A percentile compares a stretch with the other conserved stretches of the same genome.
Evolutionary conservation across 2,888 invertebrate genomes (phyloP).

Genomic region (Drosophila aldrichi): DNA sequence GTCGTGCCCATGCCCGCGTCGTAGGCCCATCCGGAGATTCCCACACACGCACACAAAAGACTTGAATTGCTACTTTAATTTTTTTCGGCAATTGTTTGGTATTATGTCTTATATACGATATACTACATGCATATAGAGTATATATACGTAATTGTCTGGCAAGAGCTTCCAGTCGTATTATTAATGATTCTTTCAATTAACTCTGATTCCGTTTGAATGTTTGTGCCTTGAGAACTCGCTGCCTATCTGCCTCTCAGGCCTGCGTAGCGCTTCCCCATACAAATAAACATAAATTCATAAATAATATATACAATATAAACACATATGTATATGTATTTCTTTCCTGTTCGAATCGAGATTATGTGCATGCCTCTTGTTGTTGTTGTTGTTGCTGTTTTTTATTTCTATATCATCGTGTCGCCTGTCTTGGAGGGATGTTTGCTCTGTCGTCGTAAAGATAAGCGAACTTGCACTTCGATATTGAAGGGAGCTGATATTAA

Average conservation of each 20-base stretch:
- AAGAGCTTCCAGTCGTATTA: conserved; percentile 57
- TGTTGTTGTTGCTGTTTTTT: conserved; percentile 1
- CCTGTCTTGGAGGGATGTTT: conserved; percentile 27
- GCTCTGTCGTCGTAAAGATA: conserved; percentile 25
- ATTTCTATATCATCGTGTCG: conserved; percentile 2
- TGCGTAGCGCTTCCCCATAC: conserved; percentile 37
- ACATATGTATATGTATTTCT: conserved; percentile 22
- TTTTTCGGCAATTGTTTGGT: conserved; percentile 72
- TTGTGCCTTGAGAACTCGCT: conserved; percentile 70
- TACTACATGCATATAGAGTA: background rate
- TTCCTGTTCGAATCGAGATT: conserved; percentile 24
- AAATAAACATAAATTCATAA: conserved; percentile 34
- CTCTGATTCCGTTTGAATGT: conserved; percentile 69
- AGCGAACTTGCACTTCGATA: conserved; percentile 6
- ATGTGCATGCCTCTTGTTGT: background rate
- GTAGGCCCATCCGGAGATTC: conserved; percentile 21
- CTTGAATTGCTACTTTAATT: conserved; percentile 54
- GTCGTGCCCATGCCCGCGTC: conserved; percentile 81
- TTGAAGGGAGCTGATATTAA: conserved; percentile 7
- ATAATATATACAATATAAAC: conserved; percentile 14
- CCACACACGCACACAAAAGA: conserved; percentile 62
- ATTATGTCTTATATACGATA: conserved; percentile 19
- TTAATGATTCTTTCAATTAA: conserved; percentile 83
- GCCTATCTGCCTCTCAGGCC: conserved; percentile 33
- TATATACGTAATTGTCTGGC: conserved; percentile 31